Percentiles rank a stretch among this genome's conserved stretches.
phyloP scores from a whole-genome alignment of 2,797 vertebrate genomes.

The Fratercula arctica region DNA sequence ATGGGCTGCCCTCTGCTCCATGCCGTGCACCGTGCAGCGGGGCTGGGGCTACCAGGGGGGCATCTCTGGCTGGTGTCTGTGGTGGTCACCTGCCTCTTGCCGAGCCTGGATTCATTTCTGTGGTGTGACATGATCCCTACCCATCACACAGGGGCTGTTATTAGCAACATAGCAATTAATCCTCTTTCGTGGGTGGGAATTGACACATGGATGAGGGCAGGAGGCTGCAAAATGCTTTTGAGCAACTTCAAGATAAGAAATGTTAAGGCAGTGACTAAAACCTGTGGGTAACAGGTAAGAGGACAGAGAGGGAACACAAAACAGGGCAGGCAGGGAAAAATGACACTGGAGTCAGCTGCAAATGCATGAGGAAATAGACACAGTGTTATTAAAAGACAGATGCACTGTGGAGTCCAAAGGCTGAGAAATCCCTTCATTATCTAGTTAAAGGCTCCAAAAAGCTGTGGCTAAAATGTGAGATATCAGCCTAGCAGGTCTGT shows the following conservation, averaged over 20 bases:
- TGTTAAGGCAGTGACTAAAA: neutral
- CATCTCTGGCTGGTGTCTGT: neutral
- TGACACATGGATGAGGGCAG: neutral
- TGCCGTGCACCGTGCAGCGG: accelerated
- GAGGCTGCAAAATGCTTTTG: neutral
- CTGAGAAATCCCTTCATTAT: conserved; percentile 25
- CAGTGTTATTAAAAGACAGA: neutral
- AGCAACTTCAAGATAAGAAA: neutral
- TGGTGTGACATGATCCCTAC: neutral
- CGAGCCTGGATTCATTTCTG: neutral
- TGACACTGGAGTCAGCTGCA: neutral
- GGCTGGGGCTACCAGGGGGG: neutral
- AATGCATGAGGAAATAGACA: neutral
- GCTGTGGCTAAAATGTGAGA: conserved; percentile 6
- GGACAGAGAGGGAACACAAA: neutral
- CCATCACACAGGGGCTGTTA: neutral
- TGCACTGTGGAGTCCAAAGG: neutral
- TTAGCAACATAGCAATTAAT: neutral
- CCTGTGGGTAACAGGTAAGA: neutral
- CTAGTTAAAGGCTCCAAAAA: neutral
- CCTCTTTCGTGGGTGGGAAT: neutral
- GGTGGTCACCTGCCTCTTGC: neutral
- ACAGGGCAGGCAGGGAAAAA: neutral
- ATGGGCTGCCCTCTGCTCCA: neutral
- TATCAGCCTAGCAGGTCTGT: neutral